Evolutionary conservation across 2,888 invertebrate species (phyloP), one percentile per base, ranked within the genome.

Genomic region (Mythimna lalbum): DNA sequence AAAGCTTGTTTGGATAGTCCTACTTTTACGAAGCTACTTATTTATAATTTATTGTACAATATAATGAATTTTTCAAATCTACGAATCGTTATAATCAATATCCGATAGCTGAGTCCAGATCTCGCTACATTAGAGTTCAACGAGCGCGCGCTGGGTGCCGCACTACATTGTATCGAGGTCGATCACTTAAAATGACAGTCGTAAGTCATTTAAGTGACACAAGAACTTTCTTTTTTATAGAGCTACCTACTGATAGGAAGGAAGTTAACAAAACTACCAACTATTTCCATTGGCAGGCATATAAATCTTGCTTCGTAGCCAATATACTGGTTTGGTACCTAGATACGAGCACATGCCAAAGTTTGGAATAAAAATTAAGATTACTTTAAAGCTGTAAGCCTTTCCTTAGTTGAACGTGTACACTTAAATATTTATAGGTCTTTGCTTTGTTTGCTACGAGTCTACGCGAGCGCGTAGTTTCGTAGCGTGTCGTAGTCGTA

Each of bases 71-170:
- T 33, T 7, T 7, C 6, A 33, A 6, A 33, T 33, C 7, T 33
- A 33, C 33, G 33, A 33, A 39, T 33, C 33, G 12, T 9, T 19
- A 52, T 0, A 52, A 55, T 59, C n/a, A 57, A 52, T 52, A 39
- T 70, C 27, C 49, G 10, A 27, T 7, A 68, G 21, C 57, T 23
- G 2, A 59, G 52, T 68, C 9, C 6, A 72, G 73, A 63, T 57
- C 67, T 73, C 69, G 65, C 73, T 81, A 81, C 59, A 79, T 82
- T 81, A 82, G 82, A 84, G 81, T 82, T 84, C 84, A 84, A 82
- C 84, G 84, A 72, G 84, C 76, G 52, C 49, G 19, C 49, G 63
- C 63, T 69, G 50, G 49, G 63, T 64, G 50, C 21, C 33, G 33
- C 63, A 63, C 57, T 57, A 57, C 69, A 65, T 43, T 49, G 56